phyloP scores from a whole-genome alignment of 2,888 invertebrate species.

The Loripinus fragilis region DNA sequence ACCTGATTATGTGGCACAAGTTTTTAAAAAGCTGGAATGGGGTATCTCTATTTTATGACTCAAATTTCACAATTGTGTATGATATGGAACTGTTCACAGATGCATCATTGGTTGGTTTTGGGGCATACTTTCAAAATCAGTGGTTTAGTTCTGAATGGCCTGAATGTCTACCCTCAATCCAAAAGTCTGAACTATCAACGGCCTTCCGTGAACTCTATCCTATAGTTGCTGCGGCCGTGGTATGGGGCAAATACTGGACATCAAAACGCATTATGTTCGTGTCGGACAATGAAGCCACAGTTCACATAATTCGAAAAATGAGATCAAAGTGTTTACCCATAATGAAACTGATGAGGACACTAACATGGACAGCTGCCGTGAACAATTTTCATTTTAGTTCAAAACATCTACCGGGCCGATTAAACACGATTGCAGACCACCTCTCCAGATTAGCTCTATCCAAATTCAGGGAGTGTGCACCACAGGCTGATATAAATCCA shows the following conservation, averaged over 20 bases:
- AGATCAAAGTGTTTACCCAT: no score
- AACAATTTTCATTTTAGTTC: no score
- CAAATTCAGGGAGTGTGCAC: no score
- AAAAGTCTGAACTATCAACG: constrained; percentile 27
- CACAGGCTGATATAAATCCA: no score
- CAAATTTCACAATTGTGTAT: neutral
- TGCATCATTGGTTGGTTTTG: constrained; percentile 33
- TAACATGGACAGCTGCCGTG: no score
- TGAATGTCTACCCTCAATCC: neutral
- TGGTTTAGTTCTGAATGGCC: constrained; percentile 46
- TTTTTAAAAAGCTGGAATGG: constrained; percentile 37
- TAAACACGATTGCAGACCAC: no score
- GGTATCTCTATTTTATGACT: constrained; percentile 23
- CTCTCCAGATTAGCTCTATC: no score
- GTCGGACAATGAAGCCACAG: no score
- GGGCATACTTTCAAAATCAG: constrained; percentile 34
- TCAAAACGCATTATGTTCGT: constrained; percentile 24
- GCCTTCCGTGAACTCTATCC: constrained; percentile 22
- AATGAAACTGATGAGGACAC: no score
- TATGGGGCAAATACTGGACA: constrained; percentile 23
- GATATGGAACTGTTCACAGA: constrained; percentile 20
- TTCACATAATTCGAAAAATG: no score
- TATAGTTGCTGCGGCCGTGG: constrained; percentile 37
- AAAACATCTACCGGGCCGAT: no score
- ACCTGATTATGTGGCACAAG: constrained; percentile 32